phyloP scores from a whole-genome alignment of 2,888 invertebrate species.

The Clunio marinus region DNA sequence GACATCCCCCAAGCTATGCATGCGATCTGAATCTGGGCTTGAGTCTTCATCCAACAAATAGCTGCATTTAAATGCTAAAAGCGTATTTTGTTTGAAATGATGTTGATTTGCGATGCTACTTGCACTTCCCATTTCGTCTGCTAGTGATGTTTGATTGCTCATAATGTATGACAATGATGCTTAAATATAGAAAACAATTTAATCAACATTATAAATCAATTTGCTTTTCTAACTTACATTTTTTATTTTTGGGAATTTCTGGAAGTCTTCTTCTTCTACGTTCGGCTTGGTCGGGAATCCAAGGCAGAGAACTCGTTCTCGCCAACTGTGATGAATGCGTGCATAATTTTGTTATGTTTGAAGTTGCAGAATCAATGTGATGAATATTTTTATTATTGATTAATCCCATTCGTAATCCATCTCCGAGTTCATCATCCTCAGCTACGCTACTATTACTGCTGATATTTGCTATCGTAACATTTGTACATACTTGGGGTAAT shows the following conservation, averaged over 20 bases:
- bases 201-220: background rate
- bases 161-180: constrained; percentile 25
- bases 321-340: constrained; percentile 40
- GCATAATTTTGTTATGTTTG: background rate
- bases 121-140: constrained; percentile 60
- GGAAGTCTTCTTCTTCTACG: constrained; percentile 77
- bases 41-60: constrained; percentile 75
- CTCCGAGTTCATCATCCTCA: constrained; percentile 52
- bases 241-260: constrained; percentile 84
- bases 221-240: constrained; percentile 60
- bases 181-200: constrained; percentile 24
- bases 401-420: constrained; percentile 47
- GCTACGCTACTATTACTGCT: constrained; percentile 45
- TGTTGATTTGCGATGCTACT: constrained; percentile 3
- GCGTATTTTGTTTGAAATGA: constrained; percentile 51
- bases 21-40: constrained; percentile 79
- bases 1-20: constrained; percentile 68
- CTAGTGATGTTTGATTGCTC: constrained; percentile 48
- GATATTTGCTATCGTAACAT: constrained; percentile 38
- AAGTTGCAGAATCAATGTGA: constrained; percentile 13
- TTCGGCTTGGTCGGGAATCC: constrained; percentile 49
- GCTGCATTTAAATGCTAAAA: constrained; percentile 68
- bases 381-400: background rate
- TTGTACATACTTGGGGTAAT: constrained; percentile 32
- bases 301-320: constrained; percentile 41